These are phyloP conservation scores for Argyrosomus japonicus DNA, from an alignment of 2,113 vertebrate genomes.

Conservation along the genomic window DNA sequence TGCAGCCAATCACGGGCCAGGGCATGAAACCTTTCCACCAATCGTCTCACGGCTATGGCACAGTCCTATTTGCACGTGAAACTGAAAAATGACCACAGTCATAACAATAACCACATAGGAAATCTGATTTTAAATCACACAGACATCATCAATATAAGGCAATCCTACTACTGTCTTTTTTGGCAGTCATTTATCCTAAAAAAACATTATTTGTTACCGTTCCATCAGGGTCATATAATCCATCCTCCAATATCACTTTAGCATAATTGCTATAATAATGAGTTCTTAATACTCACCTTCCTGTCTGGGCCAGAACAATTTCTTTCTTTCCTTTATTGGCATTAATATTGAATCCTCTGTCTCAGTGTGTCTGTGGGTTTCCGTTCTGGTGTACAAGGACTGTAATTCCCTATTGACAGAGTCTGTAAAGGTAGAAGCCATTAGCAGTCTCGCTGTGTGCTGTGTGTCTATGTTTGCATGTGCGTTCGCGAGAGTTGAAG, in stretches of 20 bases:
- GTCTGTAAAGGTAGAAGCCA: constrained; percentile 62
- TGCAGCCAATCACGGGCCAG: no score
- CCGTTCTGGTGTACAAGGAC: constrained; percentile 31
- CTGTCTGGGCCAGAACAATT: not conserved
- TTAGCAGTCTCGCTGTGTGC: constrained; percentile 67
- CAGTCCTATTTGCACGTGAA: no score
- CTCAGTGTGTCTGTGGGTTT: constrained; percentile 14
- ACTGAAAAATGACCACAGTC: no score
- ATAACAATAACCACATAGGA: no score
- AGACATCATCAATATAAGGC: not conserved
- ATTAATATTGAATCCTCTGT: constrained; percentile 34
- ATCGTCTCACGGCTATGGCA: no score
- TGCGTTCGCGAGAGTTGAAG: constrained; percentile 71
- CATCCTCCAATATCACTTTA: not conserved
- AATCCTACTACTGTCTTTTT: not conserved
- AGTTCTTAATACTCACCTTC: not conserved
- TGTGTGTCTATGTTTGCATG: constrained; percentile 44
- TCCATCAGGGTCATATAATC: not conserved
- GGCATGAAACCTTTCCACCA: no score
- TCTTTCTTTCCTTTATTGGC: constrained; percentile 25
- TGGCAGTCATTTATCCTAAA: not conserved
- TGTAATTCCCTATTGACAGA: constrained; percentile 56
- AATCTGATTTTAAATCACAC: not conserved
- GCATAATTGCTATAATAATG: not conserved
- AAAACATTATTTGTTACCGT: not conserved